Evolutionary conservation across 2,113 vertebrate species (phyloP).

Genomic region (Cromileptes altivelis): DNA sequence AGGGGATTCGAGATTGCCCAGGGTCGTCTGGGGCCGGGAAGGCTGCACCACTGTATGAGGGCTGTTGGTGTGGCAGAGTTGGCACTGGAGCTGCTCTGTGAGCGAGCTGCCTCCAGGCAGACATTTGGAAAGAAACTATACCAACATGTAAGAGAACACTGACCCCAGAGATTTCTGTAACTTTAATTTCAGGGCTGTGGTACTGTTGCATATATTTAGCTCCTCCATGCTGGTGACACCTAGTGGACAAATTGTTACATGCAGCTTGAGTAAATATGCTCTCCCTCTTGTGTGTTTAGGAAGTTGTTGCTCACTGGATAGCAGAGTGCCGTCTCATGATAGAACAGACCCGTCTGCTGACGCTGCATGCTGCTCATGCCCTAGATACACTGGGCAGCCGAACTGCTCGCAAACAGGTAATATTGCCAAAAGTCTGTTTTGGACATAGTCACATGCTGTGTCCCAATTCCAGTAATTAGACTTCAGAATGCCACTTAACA

Average conservation of each 20-base stretch:
- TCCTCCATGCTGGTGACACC: conserved; percentile 39
- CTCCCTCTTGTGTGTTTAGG: conserved; percentile 76
- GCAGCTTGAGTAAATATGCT: not conserved
- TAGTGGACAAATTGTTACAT: conserved; percentile 28
- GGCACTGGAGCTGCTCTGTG: conserved; percentile 90
- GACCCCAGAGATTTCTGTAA: not conserved
- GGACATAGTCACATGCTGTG: too few species aligned
- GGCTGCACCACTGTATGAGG: conserved; percentile 96
- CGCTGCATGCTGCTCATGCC: conserved; percentile 87
- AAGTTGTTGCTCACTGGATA: conserved; percentile 95
- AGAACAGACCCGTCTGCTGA: conserved; percentile 91
- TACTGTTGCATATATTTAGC: not conserved
- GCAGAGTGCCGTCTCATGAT: conserved; percentile 93
- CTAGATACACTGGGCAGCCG: conserved; percentile 86
- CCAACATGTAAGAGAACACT: conserved; percentile 86
- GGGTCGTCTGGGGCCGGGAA: conserved; percentile 91
- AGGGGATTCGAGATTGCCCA: conserved; percentile 95
- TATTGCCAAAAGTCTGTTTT: too few species aligned
- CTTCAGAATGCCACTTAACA: too few species aligned
- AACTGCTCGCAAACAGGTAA: conserved; percentile 92
- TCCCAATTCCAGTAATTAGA: not conserved
- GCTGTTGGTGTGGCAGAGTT: conserved; percentile 88
- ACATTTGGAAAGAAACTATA: conserved; percentile 92
- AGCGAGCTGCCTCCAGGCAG: conserved; percentile 82
- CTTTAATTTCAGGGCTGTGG: not conserved